Evolutionary conservation across 2,888 invertebrate genomes (phyloP), one percentile per base, ranked within the genome.

Genomic region (Limnephilus auricula): DNA sequence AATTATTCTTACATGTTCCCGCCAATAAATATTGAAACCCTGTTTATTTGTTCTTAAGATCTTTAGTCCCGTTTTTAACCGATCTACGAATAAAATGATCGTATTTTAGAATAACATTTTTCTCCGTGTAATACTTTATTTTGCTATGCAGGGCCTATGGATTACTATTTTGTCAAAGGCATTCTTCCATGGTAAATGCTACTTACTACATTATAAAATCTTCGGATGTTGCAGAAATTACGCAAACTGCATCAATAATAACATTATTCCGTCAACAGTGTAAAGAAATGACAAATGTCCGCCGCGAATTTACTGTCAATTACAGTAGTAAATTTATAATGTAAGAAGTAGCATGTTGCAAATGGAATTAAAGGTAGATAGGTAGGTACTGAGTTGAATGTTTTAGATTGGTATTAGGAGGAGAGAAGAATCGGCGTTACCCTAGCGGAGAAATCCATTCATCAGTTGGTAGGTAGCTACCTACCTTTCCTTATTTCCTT

Each of bases 401-500:
- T 85, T 85, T 85, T 85, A 85, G 85, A 85, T 85, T 85, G 85
- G 45, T 85, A 85, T 85, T 85, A 85, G n/a, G 40, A 85, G 25
- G 65, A 85, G 45, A 85, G 85, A 85, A 85, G 85, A 85, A 85
- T 85, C 30, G 85, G 85, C 40, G 40, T 85, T 85, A 45, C 87
- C 90, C 90, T 79, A 40, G 65, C 83, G 79, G 86, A 86, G 85
- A 79, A 86, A 85, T 90, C 91, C 92, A 92, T 92, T 91, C 92
- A 92, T 92, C 92, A 92, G 92, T 91, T 13, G 91, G 79, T 90
- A 80, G 92, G 90, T 85, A 85, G 65, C 25, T 65, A 85, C 45
- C 91, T 90, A 92, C 91, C 92, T 91, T 91, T 92, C 91, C 92
- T 91, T 91, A 88, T 65, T 65, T 25, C 65, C n/a, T 65, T 93